phyloP scores from a whole-genome alignment of 1,140 invertebrate genomes.

The Tetraneura akinire region DNA sequence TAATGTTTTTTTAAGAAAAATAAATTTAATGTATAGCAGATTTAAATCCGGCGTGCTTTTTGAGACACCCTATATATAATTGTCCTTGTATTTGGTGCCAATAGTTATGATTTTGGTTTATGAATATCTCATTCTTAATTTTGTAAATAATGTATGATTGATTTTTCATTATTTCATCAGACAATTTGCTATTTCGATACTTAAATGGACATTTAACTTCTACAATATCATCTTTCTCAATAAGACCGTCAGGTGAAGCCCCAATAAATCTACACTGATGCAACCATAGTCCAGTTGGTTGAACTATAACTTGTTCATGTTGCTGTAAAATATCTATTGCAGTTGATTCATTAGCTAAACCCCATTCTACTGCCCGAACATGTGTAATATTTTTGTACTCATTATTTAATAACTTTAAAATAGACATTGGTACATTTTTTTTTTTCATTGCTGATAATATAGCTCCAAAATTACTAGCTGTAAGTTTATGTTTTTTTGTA shows the following conservation, averaged over 20 bases:
- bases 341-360: background rate
- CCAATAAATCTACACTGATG: conserved; percentile 3
- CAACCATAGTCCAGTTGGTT: conserved; percentile 14
- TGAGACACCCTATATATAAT: too few species aligned
- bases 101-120: conserved; percentile 16
- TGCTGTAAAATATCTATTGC: background rate
- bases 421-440: conserved; percentile 9
- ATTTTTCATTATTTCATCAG: background rate
- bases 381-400: background rate
- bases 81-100: conserved; percentile 39
- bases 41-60: too few species aligned
- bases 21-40: too few species aligned
- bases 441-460: background rate
- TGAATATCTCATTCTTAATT: conserved; percentile 3
- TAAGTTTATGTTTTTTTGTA: background rate
- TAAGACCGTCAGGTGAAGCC: conserved; percentile 17
- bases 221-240: conserved; percentile 28
- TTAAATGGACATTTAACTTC: conserved; percentile 30
- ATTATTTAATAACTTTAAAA: background rate
- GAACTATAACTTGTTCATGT: background rate
- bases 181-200: background rate
- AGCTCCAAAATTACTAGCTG: conserved; percentile 15
- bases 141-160: conserved; percentile 9
- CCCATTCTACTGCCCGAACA: background rate
- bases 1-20: too few species aligned